Evolutionary conservation across 1,140 invertebrate species (phyloP), one percentile per base, ranked within the genome.

Genomic region (Oryzaephilus surinamensis): DNA sequence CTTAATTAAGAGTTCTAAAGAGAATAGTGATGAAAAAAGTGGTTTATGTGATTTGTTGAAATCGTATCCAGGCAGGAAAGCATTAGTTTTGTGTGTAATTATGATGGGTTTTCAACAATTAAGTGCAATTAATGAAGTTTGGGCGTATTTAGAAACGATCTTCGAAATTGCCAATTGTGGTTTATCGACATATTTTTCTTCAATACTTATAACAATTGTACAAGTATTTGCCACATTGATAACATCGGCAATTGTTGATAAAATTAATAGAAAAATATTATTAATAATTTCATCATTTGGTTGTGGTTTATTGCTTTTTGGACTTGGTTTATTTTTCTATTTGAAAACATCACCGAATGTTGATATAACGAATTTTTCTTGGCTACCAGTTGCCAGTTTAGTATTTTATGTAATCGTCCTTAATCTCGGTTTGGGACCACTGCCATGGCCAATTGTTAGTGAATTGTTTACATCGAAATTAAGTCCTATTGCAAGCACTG

Each of bases 391-490:
- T 0, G 45, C 68, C 1, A 77, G 76, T 35, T 55, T 92, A 1
- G 75, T 80, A 17, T 47, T 81, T 5, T 93, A 83, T 55, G 81
- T 85, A 34, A 52, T 82, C 20, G 69, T 78, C 3, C 87, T 84
- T 62, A 79, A 77, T 0, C 55, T 87, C 1, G 85, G 84, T 5
- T 82, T 81, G 46, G 85, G 84, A 0, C 82, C 85, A 0, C 61
- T 90, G 8, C 81, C 84, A 0, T 87, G 84, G 82, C 72, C 84
- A 1, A 70, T 91, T 23, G 78, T 87, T 69, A 77, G 76, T 2
- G 82, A 91, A 60, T 73, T 89, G 48, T 82, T 88, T 45, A 74
- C 85, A 2, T 65, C 76, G 0, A 73, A 79, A 45, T 74, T 84
- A 1, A 79, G 84, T 52, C 75, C 79, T 0, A 61, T 73, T 4